Percentiles rank a stretch among this genome's conserved stretches.
Evolutionary conservation across 2,113 vertebrate species (phyloP).

Genomic region (Chitala chitala): DNA sequence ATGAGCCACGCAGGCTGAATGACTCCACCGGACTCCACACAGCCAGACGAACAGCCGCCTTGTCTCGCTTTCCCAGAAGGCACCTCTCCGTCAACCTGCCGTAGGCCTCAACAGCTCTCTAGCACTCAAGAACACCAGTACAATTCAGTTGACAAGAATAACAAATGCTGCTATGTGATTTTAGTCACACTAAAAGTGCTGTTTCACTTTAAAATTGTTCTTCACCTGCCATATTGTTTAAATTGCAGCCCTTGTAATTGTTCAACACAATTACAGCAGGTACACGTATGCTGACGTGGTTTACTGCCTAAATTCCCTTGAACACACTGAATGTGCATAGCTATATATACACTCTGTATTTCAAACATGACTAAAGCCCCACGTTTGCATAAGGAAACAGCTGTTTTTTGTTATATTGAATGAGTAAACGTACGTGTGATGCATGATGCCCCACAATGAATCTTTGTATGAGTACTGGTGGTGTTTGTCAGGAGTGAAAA

Average conservation of each 20-base stretch:
- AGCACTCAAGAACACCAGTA: neutral
- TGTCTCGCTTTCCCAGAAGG: neutral
- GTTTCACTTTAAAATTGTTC: too few relatives aligned
- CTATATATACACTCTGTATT: neutral
- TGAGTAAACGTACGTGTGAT: neutral
- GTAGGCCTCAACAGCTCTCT: neutral
- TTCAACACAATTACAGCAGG: too few relatives aligned
- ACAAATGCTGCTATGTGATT: too few relatives aligned
- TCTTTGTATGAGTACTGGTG: neutral
- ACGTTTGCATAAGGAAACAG: neutral
- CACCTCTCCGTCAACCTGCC: neutral
- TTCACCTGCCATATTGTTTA: too few relatives aligned
- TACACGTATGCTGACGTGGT: too few relatives aligned
- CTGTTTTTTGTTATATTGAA: conserved; percentile 8
- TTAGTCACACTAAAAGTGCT: too few relatives aligned
- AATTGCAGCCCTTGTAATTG: too few relatives aligned
- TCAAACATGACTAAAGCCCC: neutral
- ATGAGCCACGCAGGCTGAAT: conserved; percentile 13
- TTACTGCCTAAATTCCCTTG: too few relatives aligned
- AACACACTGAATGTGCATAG: neutral
- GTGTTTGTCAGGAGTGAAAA: neutral
- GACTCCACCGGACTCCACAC: conserved; percentile 31
- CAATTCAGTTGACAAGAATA: neutral
- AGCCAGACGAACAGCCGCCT: conserved; percentile 7
- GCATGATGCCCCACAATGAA: neutral